Evolutionary conservation across 2,888 invertebrate genomes (phyloP).

Genomic region (Sarcophaga carnaria): DNA sequence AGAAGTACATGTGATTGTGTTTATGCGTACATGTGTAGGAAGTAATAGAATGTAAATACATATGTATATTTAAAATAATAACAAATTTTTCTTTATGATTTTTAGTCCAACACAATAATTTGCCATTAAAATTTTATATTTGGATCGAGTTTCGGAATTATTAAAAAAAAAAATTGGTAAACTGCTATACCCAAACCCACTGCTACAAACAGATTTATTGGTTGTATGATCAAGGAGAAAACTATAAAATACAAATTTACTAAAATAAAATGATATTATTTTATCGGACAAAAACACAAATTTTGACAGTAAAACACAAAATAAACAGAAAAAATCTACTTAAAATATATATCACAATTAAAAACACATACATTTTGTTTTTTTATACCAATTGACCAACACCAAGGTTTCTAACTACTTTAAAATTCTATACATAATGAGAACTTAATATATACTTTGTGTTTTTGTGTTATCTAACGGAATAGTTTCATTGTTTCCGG

Average conservation of each 20-base stretch:
- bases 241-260: too few species aligned
- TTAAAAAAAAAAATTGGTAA: background rate
- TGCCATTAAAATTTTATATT: conserved; percentile 27
- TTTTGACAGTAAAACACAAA: conserved; percentile 52
- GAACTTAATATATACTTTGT: conserved; percentile 60
- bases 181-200: conserved; percentile 54
- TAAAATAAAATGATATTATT: conserved; percentile 6
- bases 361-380: conserved; percentile 34
- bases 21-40: conserved; percentile 27
- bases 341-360: conserved; percentile 33
- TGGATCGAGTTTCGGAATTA: conserved; percentile 6
- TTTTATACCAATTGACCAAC: conserved; percentile 44
- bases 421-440: conserved; percentile 14
- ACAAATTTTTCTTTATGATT: conserved; percentile 9
- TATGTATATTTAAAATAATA: conserved; percentile 7
- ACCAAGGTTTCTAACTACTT: conserved; percentile 47
- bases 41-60: conserved; percentile 21
- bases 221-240: background rate
- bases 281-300: conserved; percentile 49
- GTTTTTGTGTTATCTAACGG: conserved; percentile 39
- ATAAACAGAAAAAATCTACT: conserved; percentile 47
- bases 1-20: conserved; percentile 31
- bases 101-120: conserved; percentile 23
- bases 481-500: conserved; percentile 12
- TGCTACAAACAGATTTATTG: conserved; percentile 29